Conservation (phyloP, 1,140 invertebrate genomes). For the Listronotus bonariensis region DNA sequence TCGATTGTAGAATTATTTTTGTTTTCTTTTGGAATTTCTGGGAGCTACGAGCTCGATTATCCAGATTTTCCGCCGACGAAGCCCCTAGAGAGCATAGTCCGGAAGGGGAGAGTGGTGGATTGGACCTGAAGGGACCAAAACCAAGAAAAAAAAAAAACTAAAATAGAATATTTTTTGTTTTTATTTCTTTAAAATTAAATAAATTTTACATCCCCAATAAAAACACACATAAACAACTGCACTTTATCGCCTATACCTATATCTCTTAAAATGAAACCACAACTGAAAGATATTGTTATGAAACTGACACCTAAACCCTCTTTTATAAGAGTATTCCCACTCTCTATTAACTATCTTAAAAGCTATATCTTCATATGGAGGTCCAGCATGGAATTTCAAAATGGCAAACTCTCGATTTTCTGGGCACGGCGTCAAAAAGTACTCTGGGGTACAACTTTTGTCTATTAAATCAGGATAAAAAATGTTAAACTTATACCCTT, state of each 20-base stretch:
- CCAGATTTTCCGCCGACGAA: no score
- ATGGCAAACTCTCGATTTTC: slow-evolving; percentile 96
- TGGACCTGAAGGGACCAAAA: no score
- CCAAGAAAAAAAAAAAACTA: no score
- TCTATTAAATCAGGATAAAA: slow-evolving; percentile 99
- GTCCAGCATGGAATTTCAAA: slow-evolving; percentile 93
- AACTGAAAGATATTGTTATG: slow-evolving; percentile 99
- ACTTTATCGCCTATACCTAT: slow-evolving; percentile 86
- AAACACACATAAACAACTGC: no score
- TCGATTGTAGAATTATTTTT: no score
- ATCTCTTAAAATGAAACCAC: slow-evolving; percentile 99
- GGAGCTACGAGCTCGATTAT: no score
- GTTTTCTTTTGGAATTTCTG: no score
- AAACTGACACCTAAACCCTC: slow-evolving; percentile 97
- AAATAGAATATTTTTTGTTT: no score
- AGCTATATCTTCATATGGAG: slow-evolving; percentile 99
- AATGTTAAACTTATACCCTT: slow-evolving; percentile 99
- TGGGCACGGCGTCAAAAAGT: slow-evolving; percentile 86
- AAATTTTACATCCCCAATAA: no score
- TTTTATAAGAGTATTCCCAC: slow-evolving; percentile 99
- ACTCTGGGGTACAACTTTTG: slow-evolving; percentile 94
- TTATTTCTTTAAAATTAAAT: no score
- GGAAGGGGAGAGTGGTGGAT: no score
- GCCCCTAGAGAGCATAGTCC: no score
- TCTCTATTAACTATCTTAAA: slow-evolving; percentile 99